Evolutionary conservation across 2,888 invertebrate species (phyloP), one percentile per base, ranked within the genome.

Genomic region (Clostera curtula): DNA sequence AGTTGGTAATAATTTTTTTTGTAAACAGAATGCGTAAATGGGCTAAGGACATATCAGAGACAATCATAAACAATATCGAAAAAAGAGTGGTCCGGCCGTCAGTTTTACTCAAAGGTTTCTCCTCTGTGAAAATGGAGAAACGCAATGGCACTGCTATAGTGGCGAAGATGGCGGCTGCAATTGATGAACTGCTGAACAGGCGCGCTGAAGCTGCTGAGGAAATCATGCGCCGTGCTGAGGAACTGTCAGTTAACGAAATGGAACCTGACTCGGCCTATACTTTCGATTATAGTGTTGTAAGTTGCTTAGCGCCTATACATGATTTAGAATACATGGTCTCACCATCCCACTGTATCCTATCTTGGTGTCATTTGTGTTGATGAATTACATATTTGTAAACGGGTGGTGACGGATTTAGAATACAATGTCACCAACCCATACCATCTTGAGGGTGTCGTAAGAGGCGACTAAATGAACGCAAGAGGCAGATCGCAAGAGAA

Each of bases 151-250:
- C 68, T 0, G 58, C 59, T 2, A 73, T 83, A 4, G 76, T 74
- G 2, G 59, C 62, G n/a, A 66, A 66, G 25, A 64, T 73, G 40
- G 71, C 75, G 0, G 37, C 35, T 1, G 51, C 53, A 0, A 34
- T 83, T 3, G 67, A 70, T 14, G 66, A 69, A 3, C 42, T 83
- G 23, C 47, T 83, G 10, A 33, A 40, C 12, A 59, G 54, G 18
- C 48, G 82, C 6, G 56, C 61, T 3, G 55, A 46, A 13, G 77
- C 74, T 0, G 82, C 76, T 0, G 72, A 72, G 24, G 58, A 62
- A 2, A 80, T 83, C 16, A 72, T 73, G 70, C 49, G 58, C 3
- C 63, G 58, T 31, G 79, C 77, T 2, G 80, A 82, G 31, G 63
- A 64, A 12, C 45, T 72, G n/a, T 61, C 70, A 2, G 49, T 55